phyloP scores from a whole-genome alignment of 2,888 invertebrate genomes.

The Drosophila gaucha region DNA sequence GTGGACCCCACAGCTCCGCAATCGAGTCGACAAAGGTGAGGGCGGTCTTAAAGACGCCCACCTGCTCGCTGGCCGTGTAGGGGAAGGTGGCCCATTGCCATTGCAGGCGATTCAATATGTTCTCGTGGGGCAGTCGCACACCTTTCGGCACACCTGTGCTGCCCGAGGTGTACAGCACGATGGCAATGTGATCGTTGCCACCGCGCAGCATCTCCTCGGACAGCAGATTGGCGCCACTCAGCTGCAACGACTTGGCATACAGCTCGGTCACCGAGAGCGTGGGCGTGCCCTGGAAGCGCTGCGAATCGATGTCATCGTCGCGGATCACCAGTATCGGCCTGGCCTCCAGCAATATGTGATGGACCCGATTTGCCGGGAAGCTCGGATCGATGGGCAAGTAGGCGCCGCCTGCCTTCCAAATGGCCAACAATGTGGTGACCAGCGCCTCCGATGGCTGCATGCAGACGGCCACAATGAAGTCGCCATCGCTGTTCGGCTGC shows the following conservation, averaged over 20 bases:
- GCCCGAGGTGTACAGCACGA: conserved; percentile 87
- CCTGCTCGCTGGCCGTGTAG: conserved; percentile 88
- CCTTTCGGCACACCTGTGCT: conserved; percentile 96
- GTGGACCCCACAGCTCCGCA: conserved; percentile 94
- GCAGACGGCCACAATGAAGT: conserved; percentile 91
- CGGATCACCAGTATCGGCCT: conserved; percentile 88
- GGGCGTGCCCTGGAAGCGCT: conserved; percentile 73
- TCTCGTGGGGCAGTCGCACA: conserved; percentile 91
- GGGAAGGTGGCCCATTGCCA: conserved; percentile 96
- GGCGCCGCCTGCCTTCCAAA: conserved; percentile 93
- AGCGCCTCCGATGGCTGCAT: conserved; percentile 91
- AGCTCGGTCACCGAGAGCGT: conserved; percentile 75
- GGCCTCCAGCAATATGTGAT: conserved; percentile 91
- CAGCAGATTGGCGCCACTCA: conserved; percentile 77
- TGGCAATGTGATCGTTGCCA: conserved; percentile 75
- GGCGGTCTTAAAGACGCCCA: conserved; percentile 95
- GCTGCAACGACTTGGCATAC: conserved; percentile 72
- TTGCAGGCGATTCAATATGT: conserved; percentile 92
- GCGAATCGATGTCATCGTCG: conserved; percentile 85
- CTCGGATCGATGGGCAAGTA: conserved; percentile 93
- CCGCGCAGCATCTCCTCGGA: conserved; percentile 84
- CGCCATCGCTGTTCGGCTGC: conserved; percentile 88
- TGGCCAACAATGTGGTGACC: conserved; percentile 89
- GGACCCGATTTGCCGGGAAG: conserved; percentile 89
- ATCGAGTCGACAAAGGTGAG: conserved; percentile 96